Evolutionary conservation across 2,797 vertebrate species (phyloP).

Genomic region (Thunnus albacares): DNA sequence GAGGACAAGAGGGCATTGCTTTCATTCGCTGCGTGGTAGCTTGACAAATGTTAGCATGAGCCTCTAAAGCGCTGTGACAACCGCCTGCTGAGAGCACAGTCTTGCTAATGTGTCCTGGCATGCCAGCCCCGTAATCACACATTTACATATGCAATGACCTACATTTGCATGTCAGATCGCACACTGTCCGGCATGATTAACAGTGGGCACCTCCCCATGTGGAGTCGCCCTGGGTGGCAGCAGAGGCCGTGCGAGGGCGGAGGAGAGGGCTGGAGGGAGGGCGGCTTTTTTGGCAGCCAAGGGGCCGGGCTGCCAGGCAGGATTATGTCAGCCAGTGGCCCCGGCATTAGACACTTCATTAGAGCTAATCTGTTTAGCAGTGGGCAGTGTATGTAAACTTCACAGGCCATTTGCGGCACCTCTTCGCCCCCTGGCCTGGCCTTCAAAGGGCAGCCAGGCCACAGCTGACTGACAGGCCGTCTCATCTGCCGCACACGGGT

Average conservation of each 20-base stretch:
- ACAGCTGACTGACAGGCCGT: slow-evolving; percentile 93
- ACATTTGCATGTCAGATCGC: slow-evolving; percentile 99
- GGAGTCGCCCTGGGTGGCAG: slow-evolving; percentile 92
- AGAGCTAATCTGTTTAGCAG: slow-evolving; percentile 99
- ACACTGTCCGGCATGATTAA: slow-evolving; percentile 98
- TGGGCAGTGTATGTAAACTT: slow-evolving; percentile 99
- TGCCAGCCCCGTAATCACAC: slow-evolving; percentile 98
- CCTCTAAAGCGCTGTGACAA: slow-evolving; percentile 95
- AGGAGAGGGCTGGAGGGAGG: slow-evolving; percentile 90
- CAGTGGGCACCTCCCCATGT: slow-evolving; percentile 92
- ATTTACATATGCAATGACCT: slow-evolving; percentile 99
- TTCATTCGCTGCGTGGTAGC: slow-evolving; percentile 88
- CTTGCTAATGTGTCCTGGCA: slow-evolving; percentile 99
- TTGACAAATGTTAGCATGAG: slow-evolving; percentile 96
- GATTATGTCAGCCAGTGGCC: slow-evolving; percentile 96
- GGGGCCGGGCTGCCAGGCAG: slow-evolving; percentile 97
- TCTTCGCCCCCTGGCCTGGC: slow-evolving; percentile 92
- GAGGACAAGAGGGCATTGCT: slow-evolving; percentile 87
- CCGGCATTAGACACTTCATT: slow-evolving; percentile 99
- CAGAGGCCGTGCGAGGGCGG: slow-evolving; percentile 93
- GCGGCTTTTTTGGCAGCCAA: slow-evolving; percentile 95
- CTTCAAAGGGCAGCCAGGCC: slow-evolving; percentile 93
- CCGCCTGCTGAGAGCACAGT: slow-evolving; percentile 98
- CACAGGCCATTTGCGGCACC: slow-evolving; percentile 98
- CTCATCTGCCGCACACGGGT: slow-evolving; percentile 92